These are phyloP conservation scores for Conops quadrifasciatus DNA, from an alignment of 2,888 invertebrate genomes.

Conservation along the genomic window DNA sequence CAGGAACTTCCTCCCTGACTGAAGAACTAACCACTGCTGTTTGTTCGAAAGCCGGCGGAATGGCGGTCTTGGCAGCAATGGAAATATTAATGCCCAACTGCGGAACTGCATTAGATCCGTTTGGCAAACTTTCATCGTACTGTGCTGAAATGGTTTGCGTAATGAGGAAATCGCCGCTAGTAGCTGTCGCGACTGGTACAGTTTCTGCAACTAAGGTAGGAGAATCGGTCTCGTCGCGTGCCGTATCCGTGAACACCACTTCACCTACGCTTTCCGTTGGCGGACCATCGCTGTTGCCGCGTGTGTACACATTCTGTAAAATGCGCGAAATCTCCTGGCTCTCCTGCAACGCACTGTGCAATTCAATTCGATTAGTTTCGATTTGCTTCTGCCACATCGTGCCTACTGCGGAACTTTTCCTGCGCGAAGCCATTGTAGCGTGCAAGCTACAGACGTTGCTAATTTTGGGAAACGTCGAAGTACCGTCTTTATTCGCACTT, in stretches of 20 bases:
- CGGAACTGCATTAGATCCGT: neutral
- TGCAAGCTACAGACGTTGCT: slow-evolving; percentile 45
- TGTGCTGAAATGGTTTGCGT: slow-evolving; percentile 51
- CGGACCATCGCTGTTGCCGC: neutral
- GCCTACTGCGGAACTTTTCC: slow-evolving; percentile 4
- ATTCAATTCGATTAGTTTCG: slow-evolving; percentile 39
- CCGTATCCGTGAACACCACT: neutral
- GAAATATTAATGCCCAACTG: slow-evolving; percentile 50
- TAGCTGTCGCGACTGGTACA: slow-evolving; percentile 44
- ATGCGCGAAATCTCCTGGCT: slow-evolving; percentile 42
- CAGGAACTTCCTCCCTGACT: slow-evolving; percentile 14
- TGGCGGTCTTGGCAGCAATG: slow-evolving; percentile 40
- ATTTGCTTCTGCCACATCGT: slow-evolving; percentile 42
- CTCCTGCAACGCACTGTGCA: slow-evolving; percentile 38
- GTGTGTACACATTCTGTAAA: slow-evolving; percentile 26
- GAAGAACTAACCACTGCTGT: slow-evolving; percentile 11
- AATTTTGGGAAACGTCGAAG: slow-evolving; percentile 40
- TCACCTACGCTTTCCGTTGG: slow-evolving; percentile 29
- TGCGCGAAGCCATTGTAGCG: neutral
- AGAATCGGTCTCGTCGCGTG: slow-evolving; percentile 37
- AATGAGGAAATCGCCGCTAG: slow-evolving; percentile 44
- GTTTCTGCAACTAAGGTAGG: slow-evolving; percentile 46
- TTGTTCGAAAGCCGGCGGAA: slow-evolving; percentile 3
- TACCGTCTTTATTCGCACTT: neutral
- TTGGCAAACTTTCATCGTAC: slow-evolving; percentile 44